Evolutionary conservation across 2,797 vertebrate genomes (phyloP).

Genomic region (Eurystomus glaucurus): DNA sequence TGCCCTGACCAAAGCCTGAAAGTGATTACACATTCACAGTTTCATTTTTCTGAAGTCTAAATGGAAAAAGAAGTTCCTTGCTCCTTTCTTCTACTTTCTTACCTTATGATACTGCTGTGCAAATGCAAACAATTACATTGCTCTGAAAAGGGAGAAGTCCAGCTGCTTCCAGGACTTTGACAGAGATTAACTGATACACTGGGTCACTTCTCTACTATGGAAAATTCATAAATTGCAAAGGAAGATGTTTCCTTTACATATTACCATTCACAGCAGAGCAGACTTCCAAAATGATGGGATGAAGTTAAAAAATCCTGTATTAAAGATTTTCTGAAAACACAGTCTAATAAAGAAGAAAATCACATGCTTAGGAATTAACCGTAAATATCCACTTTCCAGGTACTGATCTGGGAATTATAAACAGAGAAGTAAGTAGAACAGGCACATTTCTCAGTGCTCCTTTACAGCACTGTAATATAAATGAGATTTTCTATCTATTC

Average conservation of each 20-base stretch:
- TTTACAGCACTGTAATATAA: not conserved
- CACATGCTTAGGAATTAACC: not conserved
- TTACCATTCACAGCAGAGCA: not conserved
- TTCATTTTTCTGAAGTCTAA: not conserved
- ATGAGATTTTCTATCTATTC: not conserved
- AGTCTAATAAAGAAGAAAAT: not conserved
- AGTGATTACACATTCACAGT: not conserved
- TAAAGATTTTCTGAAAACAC: not conserved
- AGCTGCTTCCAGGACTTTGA: not conserved
- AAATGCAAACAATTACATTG: not conserved
- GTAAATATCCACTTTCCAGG: not conserved
- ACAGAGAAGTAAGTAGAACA: not conserved
- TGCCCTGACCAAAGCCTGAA: not conserved
- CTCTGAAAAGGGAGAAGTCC: not conserved
- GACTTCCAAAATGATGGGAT: not conserved
- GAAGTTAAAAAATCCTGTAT: not conserved
- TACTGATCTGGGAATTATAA: not conserved
- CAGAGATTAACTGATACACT: not conserved
- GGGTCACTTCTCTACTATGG: not conserved
- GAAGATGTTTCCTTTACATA: not conserved
- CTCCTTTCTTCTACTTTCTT: not conserved
- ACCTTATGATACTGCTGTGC: not conserved
- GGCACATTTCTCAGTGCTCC: not conserved
- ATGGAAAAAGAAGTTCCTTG: not conserved
- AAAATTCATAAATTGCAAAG: not conserved